Base-by-base conservation (phyloP, 2,888 invertebrate genomes). In the Synergus gifuensis region DNA sequence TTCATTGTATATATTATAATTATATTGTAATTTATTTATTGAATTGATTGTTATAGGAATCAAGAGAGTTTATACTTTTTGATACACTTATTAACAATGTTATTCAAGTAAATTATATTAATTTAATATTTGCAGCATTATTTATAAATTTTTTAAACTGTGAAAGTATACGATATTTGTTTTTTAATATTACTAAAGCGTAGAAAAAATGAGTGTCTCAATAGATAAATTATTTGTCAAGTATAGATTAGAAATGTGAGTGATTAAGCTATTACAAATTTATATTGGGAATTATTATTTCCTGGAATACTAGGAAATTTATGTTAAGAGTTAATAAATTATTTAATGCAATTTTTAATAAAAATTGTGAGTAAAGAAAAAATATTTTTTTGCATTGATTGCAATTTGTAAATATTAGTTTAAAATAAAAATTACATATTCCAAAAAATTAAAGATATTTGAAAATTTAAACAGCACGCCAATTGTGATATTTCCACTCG, bases 401-500 rank as follows among this genome's bases (percentile, higher is more conserved):
- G 22, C 22, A 60, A 9, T 60, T 60, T 60, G 18, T 60, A 12
- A 60, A 60, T 60, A 60, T 60, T 12, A 22, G 4, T 60, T 60
- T 22, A 12, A 60, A 60, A 60, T 60, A 60, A 60, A 60, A 12
- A 22, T 11, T 22, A 11, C 22, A 22, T 67, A 22, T 44, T 67
- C 7, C 7, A 44, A 67, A 18, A 18, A 67, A 46, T 46, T 67
- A 4, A 7, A 11, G 14, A 18, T 11, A 46, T 46, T 44, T 5
- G 0, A 49, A 18, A 1, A 46, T 46, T 44, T 5, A 3, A 49
- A 36, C 36, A 4, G 5, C 36, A 4, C 28, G 46, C 28, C 46
- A 36, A 54, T 73, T 73, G 73, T 73, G 54, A 73, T 73, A 54
- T 73, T 73, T 73, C 73, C 73, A 73, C 73, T 73, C 73, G 54